phyloP scores from a whole-genome alignment of 2,888 invertebrate species.

The Agriopis aurantiaria region DNA sequence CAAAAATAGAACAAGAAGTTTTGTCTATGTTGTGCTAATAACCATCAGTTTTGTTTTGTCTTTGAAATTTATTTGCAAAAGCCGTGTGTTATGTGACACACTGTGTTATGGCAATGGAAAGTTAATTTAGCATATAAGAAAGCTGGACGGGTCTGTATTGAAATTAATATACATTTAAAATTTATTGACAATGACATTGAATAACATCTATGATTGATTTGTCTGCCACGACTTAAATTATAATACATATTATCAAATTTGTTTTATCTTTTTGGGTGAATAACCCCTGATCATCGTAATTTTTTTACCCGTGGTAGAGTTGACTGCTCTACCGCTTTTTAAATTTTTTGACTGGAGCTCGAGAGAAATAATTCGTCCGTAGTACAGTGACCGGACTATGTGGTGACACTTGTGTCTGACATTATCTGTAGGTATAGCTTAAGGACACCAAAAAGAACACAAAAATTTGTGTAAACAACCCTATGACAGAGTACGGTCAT shows the following conservation, averaged over 20 bases:
- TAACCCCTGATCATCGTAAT: background rate
- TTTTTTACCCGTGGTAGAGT: too few species aligned
- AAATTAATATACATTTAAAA: background rate
- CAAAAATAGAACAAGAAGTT: background rate
- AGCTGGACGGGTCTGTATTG: background rate
- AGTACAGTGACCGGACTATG: too few species aligned
- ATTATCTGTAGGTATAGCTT: background rate
- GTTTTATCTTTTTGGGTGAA: too few species aligned
- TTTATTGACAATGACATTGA: background rate
- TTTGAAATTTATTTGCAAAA: background rate
- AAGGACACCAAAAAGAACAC: background rate
- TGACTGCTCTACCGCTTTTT: too few species aligned
- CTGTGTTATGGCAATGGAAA: background rate
- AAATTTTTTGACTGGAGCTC: too few species aligned
- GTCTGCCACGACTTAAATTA: background rate
- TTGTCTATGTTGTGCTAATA: background rate
- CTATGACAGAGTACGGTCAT: constrained; percentile 13
- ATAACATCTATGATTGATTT: background rate
- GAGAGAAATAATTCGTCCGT: too few species aligned
- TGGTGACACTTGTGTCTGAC: background rate
- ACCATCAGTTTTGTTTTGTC: background rate
- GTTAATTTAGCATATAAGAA: background rate
- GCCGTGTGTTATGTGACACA: too few species aligned
- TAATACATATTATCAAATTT: too few species aligned
- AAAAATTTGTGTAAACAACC: constrained; percentile 11